phyloP scores from a whole-genome alignment of 2,797 vertebrate genomes.

The Crocidura indochinensis region DNA sequence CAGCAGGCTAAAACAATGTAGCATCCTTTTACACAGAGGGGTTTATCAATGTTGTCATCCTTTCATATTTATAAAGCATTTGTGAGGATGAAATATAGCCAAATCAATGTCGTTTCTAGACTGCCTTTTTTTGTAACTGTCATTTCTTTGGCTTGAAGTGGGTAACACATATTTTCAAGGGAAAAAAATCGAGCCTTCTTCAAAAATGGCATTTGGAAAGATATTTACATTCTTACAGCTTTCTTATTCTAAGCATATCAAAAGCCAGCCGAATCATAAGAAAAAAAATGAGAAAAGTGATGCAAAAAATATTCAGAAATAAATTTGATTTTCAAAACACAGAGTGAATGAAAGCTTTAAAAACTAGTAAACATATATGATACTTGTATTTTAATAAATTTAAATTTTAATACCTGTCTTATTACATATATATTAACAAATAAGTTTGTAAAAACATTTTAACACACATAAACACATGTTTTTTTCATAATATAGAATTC shows the following conservation, averaged over 20 bases:
- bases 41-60: slow-evolving; percentile 70
- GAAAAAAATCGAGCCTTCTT: slow-evolving; percentile 63
- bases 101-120: slow-evolving; percentile 56
- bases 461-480: slow-evolving; percentile 15
- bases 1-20: slow-evolving; percentile 55
- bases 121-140: slow-evolving; percentile 72
- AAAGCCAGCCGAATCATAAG: slow-evolving; percentile 61
- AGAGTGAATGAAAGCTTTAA: not conserved
- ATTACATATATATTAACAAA: slow-evolving; percentile 38
- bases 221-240: slow-evolving; percentile 65
- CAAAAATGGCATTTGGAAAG: slow-evolving; percentile 65
- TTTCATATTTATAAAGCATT: slow-evolving; percentile 67
- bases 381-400: slow-evolving; percentile 43
- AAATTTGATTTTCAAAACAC: slow-evolving; percentile 51
- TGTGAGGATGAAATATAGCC: slow-evolving; percentile 68
- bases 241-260: slow-evolving; percentile 63
- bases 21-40: slow-evolving; percentile 57
- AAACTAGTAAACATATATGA: not conserved
- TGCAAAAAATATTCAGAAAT: slow-evolving; percentile 26
- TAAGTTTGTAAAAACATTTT: slow-evolving; percentile 58
- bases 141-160: slow-evolving; percentile 76
- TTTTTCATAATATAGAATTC: not conserved
- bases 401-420: not conserved
- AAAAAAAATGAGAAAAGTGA: slow-evolving; percentile 2
- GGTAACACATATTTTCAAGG: slow-evolving; percentile 70